Base-by-base conservation (phyloP, 2,113 vertebrate species). In the Eretmodus cyanostictus region DNA sequence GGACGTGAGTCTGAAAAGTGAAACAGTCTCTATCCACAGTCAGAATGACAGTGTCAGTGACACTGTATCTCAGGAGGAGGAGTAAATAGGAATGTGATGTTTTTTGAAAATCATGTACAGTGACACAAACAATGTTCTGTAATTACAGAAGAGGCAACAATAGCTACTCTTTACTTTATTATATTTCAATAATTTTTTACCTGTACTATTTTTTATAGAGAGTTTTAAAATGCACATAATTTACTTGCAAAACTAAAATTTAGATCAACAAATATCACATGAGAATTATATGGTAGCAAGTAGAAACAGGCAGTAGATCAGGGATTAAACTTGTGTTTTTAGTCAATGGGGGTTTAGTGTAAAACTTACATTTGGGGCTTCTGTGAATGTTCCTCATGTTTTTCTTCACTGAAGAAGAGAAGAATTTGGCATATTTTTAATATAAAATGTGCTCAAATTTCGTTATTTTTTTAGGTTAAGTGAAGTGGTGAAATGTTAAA, bases 1-100 rank as follows among this genome's bases (percentile, higher is more conserved):
- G 90, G 88, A 85, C 76, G 80, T 24, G 6, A 86, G 66, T 89
- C 87, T 87, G 85, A 86, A 19, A 89, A 87, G 87, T 85, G 80
- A 85, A 82, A 49, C 80, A 42, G 80, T 80, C 86, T 89, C 42
- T 85, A 76, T 79, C 87, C 68, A 51, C 84, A 80, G 85, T 86
- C 6, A 31, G 83, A 5, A 12, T 85, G 89, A 84, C 87, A 83
- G 88, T 84, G 89, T 86, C 53, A 63, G 68, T 68, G 86, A 63
- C 78, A 59, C 45, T 45, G 61, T 10, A 45, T 76, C 42, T 2
- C 27, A 71, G 49, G 76, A 59, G 9, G 57, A 71, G 57, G 12
- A 84, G 6, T 40, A 59, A 84, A 57, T 24, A 36, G 82, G 9
- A 53, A 40, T 22, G 13, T 47, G 71, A 11, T 17, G 14, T 29